These are phyloP conservation scores for Itoplectis maculator DNA, from an alignment of 2,888 invertebrate genomes.

Conservation along the genomic window DNA sequence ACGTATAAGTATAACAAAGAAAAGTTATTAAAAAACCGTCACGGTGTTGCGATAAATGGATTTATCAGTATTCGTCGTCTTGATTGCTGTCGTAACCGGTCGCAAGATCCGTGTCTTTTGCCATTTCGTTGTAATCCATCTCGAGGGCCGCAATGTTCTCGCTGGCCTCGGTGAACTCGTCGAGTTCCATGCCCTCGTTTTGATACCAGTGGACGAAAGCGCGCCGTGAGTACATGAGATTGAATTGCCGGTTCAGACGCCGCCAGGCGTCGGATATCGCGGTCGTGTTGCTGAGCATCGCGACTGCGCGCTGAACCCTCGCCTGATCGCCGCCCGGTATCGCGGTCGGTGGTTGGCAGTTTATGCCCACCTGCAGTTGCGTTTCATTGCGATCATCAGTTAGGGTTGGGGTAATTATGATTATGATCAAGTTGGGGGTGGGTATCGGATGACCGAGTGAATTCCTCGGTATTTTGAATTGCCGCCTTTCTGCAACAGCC, in stretches of 20 bases:
- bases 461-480: no score
- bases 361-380: conserved; percentile 81
- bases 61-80: conserved; percentile 51
- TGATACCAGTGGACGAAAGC: conserved; percentile 88
- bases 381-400: no score
- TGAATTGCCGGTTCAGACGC: conserved; percentile 87
- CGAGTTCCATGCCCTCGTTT: conserved; percentile 85
- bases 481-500: no score
- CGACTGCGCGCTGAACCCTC: conserved; percentile 86
- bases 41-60: not conserved
- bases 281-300: conserved; percentile 88
- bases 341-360: conserved; percentile 85
- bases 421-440: no score
- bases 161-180: conserved; percentile 84
- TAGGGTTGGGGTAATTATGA: no score
- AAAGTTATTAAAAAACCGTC: not conserved
- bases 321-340: conserved; percentile 85
- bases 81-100: not conserved
- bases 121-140: conserved; percentile 83
- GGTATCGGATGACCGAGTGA: no score
- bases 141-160: conserved; percentile 84
- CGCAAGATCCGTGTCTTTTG: conserved; percentile 50
- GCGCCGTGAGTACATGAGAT: conserved; percentile 87
- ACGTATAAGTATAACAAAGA: conserved; percentile 22
- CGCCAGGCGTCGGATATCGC: conserved; percentile 88